Evolutionary conservation across 2,888 invertebrate species (phyloP).

Genomic region (Yponomeuta sedellus): DNA sequence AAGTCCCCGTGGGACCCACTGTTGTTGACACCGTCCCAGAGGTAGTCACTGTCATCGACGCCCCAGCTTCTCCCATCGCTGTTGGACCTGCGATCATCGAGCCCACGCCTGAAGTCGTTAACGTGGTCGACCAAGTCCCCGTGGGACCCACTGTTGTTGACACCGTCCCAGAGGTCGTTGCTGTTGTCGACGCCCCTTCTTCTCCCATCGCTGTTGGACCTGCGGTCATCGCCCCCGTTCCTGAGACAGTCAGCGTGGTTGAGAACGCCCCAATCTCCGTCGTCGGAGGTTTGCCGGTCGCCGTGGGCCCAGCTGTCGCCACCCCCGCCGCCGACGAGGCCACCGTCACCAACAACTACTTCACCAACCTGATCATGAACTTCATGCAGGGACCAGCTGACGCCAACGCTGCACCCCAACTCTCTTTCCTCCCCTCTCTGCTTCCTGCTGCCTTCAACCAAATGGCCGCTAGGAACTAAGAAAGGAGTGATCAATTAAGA

Average conservation of each 20-base stretch:
- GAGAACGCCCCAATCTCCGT: conserved; percentile 23
- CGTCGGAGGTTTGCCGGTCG: conserved; percentile 24
- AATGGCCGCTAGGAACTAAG: background rate
- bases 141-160: conserved; percentile 25
- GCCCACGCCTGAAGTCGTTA: conserved; percentile 7
- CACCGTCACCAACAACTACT: conserved; percentile 9
- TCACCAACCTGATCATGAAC: conserved; percentile 13
- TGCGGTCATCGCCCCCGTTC: conserved; percentile 12
- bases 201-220: conserved; percentile 17
- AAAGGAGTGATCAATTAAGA: background rate
- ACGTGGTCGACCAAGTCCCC: conserved; percentile 20
- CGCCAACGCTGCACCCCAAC: conserved; percentile 21
- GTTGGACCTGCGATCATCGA: conserved; percentile 18
- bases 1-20: conserved; percentile 20
- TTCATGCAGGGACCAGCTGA: conserved; percentile 2
- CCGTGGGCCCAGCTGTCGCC: conserved; percentile 31
- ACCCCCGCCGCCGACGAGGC: conserved; percentile 31
- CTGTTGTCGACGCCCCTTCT: conserved; percentile 21
- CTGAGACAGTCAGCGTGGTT: conserved; percentile 14
- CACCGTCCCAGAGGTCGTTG: conserved; percentile 32
- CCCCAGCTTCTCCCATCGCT: conserved; percentile 18
- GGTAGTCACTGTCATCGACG: conserved; percentile 26
- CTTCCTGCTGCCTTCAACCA: conserved; percentile 42
- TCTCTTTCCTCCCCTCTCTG: conserved; percentile 32
- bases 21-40: conserved; percentile 31